Base-by-base conservation (phyloP, 2,888 invertebrate genomes). In the Mythimna ferrago region DNA sequence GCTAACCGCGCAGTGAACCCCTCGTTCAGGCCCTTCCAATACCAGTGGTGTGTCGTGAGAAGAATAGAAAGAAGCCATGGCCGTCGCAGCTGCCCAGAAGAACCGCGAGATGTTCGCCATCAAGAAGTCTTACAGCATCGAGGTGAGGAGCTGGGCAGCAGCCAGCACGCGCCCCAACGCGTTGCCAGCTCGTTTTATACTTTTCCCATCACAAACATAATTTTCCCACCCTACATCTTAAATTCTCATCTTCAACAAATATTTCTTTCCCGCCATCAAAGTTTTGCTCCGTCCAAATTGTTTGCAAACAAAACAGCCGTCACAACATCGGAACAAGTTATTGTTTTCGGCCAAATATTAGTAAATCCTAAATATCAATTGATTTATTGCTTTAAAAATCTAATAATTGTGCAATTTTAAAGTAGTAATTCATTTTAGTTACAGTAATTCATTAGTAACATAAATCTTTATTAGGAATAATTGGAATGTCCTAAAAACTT, bases 31-130 rank as follows among this genome's bases (percentile, higher is more conserved):
- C 95, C 90, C 90, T 89, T 91, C 88, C 79, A 93, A 95, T 94
- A 94, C 96, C 92, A 93, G 94, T 94, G 94, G 92, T 92, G 95
- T 95, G 94, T 92, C 88, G 86, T 89, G 88, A 90, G 90, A 75
- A 75, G 74, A 75, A 41, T 51, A 78, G 56, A 62, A 57, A 75
- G 61, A 93, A 96, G 95, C 91, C 97, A 98, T 98, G 98, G 98
- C 98, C 96, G 98, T 98, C 92, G 98, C 98, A 93, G 98, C 98
- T 94, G 98, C 98, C 85, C 98, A 98, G 97, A 98, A 98, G 97
- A 99, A 98, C 97, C 98, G 99, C 94, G 99, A 99, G 96, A 98
- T 99, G 98, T 99, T 99, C 97, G 99, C 99, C 94, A 99, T 99
- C 97, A 99, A 99, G 97, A 99, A 99, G 95, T 99, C 99, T 86